Conservation (phyloP, 35 echinoderm and acorn worm genomes). For the Lytechinus variegatus region DNA sequence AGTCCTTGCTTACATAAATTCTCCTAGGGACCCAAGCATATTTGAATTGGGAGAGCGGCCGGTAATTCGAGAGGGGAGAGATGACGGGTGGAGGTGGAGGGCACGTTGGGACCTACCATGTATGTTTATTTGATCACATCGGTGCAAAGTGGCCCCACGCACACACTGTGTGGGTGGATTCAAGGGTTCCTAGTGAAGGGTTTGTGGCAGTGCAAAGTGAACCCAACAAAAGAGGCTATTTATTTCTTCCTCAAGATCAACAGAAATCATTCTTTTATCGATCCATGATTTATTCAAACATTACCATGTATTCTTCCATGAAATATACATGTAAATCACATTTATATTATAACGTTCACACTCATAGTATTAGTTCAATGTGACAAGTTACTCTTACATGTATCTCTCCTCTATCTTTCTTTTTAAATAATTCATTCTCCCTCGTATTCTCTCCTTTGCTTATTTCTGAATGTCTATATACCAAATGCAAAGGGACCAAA, state of each 20-base stretch:
- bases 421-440: background rate
- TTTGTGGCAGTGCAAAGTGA: background rate
- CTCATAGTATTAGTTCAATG: too few species aligned
- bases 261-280: too few species aligned
- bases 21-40: background rate
- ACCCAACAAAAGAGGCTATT: background rate
- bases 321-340: too few species aligned
- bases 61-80: background rate
- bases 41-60: constrained; percentile 6
- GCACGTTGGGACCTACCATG: background rate
- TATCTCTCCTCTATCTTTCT: background rate
- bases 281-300: too few species aligned
- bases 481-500: too few species aligned
- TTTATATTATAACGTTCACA: too few species aligned
- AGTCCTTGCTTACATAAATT: constrained; percentile 13
- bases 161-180: background rate
- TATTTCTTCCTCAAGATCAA: background rate
- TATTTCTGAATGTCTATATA: background rate
- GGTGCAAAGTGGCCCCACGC: background rate
- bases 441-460: background rate
- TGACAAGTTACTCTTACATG: too few species aligned
- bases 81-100: background rate
- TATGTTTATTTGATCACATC: background rate
- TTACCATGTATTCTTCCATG: too few species aligned
- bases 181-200: background rate